Base-by-base conservation (phyloP, 2,797 vertebrate species). In the Pagetopsis macropterus region DNA sequence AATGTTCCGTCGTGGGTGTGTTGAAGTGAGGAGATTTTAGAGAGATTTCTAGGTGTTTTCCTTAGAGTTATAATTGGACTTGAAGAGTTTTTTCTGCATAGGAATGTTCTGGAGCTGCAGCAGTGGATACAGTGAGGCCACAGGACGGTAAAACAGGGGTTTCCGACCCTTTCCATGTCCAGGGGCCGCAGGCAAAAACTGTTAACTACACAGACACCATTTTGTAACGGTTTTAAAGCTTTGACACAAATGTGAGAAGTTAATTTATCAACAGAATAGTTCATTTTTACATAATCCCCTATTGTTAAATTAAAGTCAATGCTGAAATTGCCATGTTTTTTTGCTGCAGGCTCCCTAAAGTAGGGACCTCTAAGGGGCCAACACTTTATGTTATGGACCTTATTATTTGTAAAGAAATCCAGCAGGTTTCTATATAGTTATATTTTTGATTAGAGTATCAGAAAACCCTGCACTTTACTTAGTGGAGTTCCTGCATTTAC, bases 101-200 rank as follows among this genome's bases (percentile, higher is more conserved):
- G 91, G 91, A 92, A 92, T 91, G 88, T 75, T 49, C 63, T 72
- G 84, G 84, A 56, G 78, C 70, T 79, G 65, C 78, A 81, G 54
- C 57, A 55, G 2, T 81, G 77, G 82, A 77, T 46, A 45, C 76
- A 65, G 71, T 52, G 40, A 83, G 92, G 88, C 87, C 89, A 76
- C 48, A 56, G 78, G 65, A 70, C 65, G 60, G 40, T 72, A 13
- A 58, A 79, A 76, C 69, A 65, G 70, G 78, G 75, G 11, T 74
- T 66, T 81, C 78, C 59, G 40, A 46, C 51, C 40, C 5, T 15
- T 21, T 66, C 43, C 64, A 23, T n/a, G 68, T 65, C 56, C 77
- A 61, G 72, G 74, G 81, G 58, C 75, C 68, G 23, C 56, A 46
- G 56, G 52, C 68, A 61, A 10, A 61, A 37, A 21, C 55, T 66